Conservation (phyloP, 2,113 vertebrate species). For the Poeciliopsis occidentalis region DNA sequence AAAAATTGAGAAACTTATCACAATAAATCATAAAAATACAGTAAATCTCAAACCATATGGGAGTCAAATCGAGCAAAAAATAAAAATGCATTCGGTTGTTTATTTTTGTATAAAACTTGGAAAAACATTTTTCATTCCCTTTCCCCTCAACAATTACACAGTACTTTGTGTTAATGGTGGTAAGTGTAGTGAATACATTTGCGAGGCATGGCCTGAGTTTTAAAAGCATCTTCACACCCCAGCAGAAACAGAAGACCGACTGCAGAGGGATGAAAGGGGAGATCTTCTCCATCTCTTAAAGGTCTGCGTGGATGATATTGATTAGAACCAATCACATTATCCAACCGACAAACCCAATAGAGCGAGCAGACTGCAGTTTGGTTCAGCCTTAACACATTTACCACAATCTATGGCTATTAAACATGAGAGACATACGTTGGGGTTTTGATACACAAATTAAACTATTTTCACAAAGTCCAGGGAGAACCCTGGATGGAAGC, state of each 20-base stretch:
- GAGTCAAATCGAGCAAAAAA: no score
- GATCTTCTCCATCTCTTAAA: conserved; percentile 70
- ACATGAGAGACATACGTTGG: conserved; percentile 23
- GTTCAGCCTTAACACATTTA: conserved; percentile 74
- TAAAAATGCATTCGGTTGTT: no score
- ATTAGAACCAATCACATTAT: conserved; percentile 81
- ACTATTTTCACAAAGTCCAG: conserved; percentile 1
- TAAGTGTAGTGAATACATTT: neutral
- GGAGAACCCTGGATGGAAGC: conserved; percentile 22
- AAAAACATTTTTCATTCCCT: no score
- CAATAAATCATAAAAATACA: no score
- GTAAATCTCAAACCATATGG: no score
- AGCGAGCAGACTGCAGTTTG: conserved; percentile 68
- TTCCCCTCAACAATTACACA: neutral
- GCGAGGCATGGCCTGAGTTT: neutral
- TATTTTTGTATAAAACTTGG: no score
- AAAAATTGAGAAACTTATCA: no score
- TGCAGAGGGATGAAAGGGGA: conserved; percentile 48
- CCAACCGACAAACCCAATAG: conserved; percentile 81
- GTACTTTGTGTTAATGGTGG: neutral
- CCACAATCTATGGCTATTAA: conserved; percentile 75
- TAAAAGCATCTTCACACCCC: neutral
- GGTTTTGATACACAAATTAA: neutral
- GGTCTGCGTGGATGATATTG: conserved; percentile 79
- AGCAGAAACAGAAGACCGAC: conserved; percentile 27